Evolutionary conservation across 2,797 vertebrate genomes (phyloP), one percentile per base, ranked within the genome.

Genomic region (Hemitrygon akajei): DNA sequence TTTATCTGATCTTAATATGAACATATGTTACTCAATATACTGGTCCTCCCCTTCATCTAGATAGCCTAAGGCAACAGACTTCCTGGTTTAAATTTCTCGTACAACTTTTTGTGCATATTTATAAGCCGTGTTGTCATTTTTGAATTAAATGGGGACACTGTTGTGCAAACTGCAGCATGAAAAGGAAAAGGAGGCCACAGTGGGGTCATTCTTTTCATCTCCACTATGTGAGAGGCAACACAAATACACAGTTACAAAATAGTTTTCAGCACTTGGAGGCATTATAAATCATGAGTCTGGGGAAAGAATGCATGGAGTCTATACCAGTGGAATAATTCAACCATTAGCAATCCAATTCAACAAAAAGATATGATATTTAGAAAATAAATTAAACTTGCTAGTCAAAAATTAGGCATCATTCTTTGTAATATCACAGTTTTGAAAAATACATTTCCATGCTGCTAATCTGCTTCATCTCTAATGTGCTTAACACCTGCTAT

Each of bases 1-100:
- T 93, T 93, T 93, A 75, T 93, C 91, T 93, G 91, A 93, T 93
- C 91, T 93, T 93, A 93, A 93, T 93, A 93, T 76, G 71, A 93
- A 93, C 91, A 93, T 93, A 93, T 93, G 91, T 93, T 93, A 73
- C 71, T 76, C 91, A 93, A 93, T 93, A 93, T 93, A 93, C 71
- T 75, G 91, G 40, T 76, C 91, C 91, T 93, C 91, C 91, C 91
- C 91, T 93, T 93, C 71, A 56, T 93, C 91, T 75, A 56, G 91
- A 93, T 93, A 93, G 91, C 91, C 71, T 76, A 93, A 40, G 71
- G 91, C 91, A 93, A 93, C 91, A 93, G 71, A 76, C 47, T 76
- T 58, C 73, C 91, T 76, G 40, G 75, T 93, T 93, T 56, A 93
- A 56, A 89, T 89, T 69, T 89, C 60, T 89, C 75, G 76, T 93